Percentiles rank a stretch among this genome's conserved stretches.
phyloP scores from a whole-genome alignment of 2,797 vertebrate species.

The Sebastes iracundus region DNA sequence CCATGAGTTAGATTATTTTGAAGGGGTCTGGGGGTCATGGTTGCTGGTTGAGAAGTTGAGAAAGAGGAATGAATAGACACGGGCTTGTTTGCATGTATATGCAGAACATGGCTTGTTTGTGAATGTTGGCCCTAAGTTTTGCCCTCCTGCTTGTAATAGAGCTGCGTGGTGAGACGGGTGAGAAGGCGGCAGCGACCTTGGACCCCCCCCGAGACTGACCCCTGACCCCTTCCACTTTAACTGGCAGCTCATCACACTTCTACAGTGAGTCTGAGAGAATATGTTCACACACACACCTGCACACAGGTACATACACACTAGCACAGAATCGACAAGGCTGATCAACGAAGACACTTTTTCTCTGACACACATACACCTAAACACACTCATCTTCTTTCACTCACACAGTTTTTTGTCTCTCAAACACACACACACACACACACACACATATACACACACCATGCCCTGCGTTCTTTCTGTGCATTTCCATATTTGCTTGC shows the following conservation, averaged over 20 bases:
- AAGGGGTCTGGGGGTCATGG: conserved; percentile 59
- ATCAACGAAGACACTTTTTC: conserved; percentile 5
- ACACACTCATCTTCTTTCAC: conserved; percentile 13
- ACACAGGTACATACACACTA: not conserved
- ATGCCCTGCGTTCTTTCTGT: not conserved
- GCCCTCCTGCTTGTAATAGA: conserved; percentile 38
- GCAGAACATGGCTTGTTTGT: conserved; percentile 66
- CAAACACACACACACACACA: conserved; percentile 16
- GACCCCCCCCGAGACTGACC: conserved; percentile 33
- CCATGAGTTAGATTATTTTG: conserved; percentile 28
- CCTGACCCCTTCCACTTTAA: conserved; percentile 64
- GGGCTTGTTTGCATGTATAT: conserved; percentile 62
- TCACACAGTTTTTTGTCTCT: conserved; percentile 6
- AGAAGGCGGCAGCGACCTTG: conserved; percentile 45
- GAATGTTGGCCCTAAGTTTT: conserved; percentile 35
- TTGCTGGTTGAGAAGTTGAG: conserved; percentile 15
- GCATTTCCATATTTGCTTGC: conserved; percentile 45
- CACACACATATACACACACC: not conserved
- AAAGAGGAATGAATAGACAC: conserved; percentile 27
- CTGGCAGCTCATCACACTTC: conserved; percentile 53
- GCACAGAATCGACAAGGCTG: conserved; percentile 15
- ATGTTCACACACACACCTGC: conserved; percentile 5
- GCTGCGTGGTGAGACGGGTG: not conserved
- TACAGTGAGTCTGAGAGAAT: conserved; percentile 15
- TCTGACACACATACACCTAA: conserved; percentile 3